Base-by-base conservation (phyloP, 2,888 invertebrate genomes). In the Tridacna gigas region DNA sequence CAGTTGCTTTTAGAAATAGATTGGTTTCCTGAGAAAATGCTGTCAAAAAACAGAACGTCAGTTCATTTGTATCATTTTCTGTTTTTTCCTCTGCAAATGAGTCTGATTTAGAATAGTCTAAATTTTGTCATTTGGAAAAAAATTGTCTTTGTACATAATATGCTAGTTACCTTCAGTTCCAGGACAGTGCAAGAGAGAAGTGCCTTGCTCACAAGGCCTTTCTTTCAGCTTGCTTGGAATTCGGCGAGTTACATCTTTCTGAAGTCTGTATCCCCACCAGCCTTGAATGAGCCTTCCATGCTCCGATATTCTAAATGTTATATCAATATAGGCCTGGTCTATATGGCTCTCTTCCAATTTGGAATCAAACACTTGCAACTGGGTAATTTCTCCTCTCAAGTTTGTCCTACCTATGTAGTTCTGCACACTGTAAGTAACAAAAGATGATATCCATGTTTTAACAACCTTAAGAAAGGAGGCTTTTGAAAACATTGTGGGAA, bases 191-290 rank as follows among this genome's bases (percentile, higher is more conserved):
- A n/a, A 67, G 18, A 18, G 7, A 28, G 74, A 74, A 18, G 28
- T 15, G 48, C 71, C 78, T 13, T 76, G 66, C 26, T 86, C 86
- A 82, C 83, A 86, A 12, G 71, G 51, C 13, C 51, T 61, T n/a
- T 82, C 61, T 37, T 48, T 22, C 25, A 76, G 56, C 18, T 48
- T 45, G 45, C 82, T 81, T 18, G 77, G 77, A 25, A 11, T 28
- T 26, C 25, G 67, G n/a, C 60, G 61, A 7, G 9, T 37, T 11
- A 65, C 26, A 18, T 74, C 77, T 60, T 56, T 76, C 15, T 63
- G 28, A 18, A 77, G 45, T 26, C 20, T 74, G 37, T 81, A 81
- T 45, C 82, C 83, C 76, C 74, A 75, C 83, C 83, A 86, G 9
- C 77, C 79, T 25, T 83, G 83, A 26, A 76, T 25, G 13, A 69